Percentiles rank a stretch among this genome's conserved stretches.
Evolutionary conservation across 2,113 vertebrate genomes (phyloP).

Genomic region (Hyperopisus bebe): DNA sequence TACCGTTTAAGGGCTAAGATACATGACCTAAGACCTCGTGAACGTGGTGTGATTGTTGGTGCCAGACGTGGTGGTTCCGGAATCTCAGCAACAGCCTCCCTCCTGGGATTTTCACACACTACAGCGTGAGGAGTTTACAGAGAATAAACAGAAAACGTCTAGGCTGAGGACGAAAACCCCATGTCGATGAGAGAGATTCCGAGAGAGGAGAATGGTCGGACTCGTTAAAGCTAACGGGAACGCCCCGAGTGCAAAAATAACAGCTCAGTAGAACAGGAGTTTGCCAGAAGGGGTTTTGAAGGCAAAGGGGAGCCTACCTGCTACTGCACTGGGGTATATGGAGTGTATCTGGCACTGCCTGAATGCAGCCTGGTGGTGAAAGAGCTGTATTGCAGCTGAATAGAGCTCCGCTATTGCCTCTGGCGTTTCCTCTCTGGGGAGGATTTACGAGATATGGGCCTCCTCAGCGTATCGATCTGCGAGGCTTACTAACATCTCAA

Average conservation of each 20-base stretch:
- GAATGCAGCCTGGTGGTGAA: not conserved
- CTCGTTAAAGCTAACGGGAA: not conserved
- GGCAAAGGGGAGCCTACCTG: not conserved
- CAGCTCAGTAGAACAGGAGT: not conserved
- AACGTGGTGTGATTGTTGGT: not conserved
- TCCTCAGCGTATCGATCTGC: constrained; percentile 54
- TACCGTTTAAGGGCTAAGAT: not conserved
- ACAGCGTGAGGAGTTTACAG: not conserved
- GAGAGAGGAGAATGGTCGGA: not conserved
- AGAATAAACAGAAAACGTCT: not conserved
- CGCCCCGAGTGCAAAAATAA: not conserved
- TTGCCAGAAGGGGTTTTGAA: not conserved
- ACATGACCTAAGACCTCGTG: not conserved
- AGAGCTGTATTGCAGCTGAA: not conserved
- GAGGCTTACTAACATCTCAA: constrained; percentile 47
- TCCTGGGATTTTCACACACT: not conserved
- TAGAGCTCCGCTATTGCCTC: constrained; percentile 24
- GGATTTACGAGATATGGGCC: constrained; percentile 44
- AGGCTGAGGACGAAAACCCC: not conserved
- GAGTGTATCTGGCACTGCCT: not conserved
- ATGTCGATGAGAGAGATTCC: not conserved
- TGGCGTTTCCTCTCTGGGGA: constrained; percentile 47
- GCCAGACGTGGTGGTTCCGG: not conserved
- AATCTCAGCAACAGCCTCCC: not conserved
- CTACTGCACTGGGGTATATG: not conserved